phyloP scores from a whole-genome alignment of 2,113 vertebrate species.

The Myxocyprinus asiaticus region DNA sequence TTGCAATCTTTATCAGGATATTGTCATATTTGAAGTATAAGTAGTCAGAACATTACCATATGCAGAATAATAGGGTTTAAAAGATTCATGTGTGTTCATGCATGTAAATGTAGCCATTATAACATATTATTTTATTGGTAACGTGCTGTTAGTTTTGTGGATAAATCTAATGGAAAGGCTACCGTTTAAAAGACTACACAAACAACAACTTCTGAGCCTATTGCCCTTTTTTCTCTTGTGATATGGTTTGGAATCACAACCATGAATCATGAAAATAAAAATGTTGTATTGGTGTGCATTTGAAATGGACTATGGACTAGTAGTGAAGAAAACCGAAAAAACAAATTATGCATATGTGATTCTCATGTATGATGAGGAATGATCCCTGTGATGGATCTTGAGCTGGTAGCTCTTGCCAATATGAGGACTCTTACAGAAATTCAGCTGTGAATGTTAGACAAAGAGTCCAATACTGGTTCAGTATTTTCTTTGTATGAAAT shows the following conservation, averaged over 20 bases:
- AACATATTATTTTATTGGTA: background rate
- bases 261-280: background rate
- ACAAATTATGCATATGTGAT: conserved; percentile 28
- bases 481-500: conserved; percentile 37
- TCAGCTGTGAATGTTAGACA: conserved; percentile 33
- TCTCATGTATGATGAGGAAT: conserved; percentile 43
- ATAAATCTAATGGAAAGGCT: conserved; percentile 31
- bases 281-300: background rate
- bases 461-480: conserved; percentile 27
- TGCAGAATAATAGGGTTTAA: background rate
- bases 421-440: conserved; percentile 38
- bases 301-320: conserved; percentile 34
- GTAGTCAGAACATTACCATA: background rate
- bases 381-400: conserved; percentile 27
- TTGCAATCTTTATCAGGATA: no score
- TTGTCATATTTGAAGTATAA: background rate
- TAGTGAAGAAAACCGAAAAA: conserved; percentile 18
- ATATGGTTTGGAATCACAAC: background rate
- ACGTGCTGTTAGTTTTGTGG: conserved; percentile 36
- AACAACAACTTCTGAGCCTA: background rate
- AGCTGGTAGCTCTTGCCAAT: conserved; percentile 22
- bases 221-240: background rate
- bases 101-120: conserved; percentile 24
- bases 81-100: background rate
- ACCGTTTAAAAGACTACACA: conserved; percentile 40